phyloP scores from a whole-genome alignment of 1,140 invertebrate species.

The Diorhabda elongata region DNA sequence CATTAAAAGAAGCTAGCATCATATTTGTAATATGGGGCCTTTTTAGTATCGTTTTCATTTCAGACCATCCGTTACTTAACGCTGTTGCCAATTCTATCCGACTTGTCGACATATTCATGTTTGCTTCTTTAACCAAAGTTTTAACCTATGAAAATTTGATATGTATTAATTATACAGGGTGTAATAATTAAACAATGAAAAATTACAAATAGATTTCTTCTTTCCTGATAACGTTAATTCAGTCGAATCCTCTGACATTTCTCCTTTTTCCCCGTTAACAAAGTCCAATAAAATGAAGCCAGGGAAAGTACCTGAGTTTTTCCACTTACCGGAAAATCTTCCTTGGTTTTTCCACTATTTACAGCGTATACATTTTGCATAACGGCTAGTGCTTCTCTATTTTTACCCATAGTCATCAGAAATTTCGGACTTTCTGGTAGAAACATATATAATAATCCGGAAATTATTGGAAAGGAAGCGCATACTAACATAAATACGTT shows the following conservation, averaged over 20 bases:
- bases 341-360: slow-evolving; percentile 57
- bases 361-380: slow-evolving; percentile 55
- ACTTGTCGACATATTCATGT: not conserved
- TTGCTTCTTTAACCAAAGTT: not conserved
- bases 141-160: not conserved
- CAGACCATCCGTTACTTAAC: not conserved
- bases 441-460: slow-evolving; percentile 55
- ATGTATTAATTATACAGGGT: too few relatives aligned
- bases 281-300: not conserved
- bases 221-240: too few relatives aligned
- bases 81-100: not conserved
- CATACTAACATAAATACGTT: slow-evolving; percentile 66
- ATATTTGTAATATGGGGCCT: slow-evolving; percentile 12
- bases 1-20: slow-evolving; percentile 5
- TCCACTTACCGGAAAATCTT: slow-evolving; percentile 59
- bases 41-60: slow-evolving; percentile 11
- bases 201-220: too few relatives aligned
- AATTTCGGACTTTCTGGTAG: slow-evolving; percentile 76
- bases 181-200: too few relatives aligned
- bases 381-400: slow-evolving; percentile 59
- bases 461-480: slow-evolving; percentile 61
- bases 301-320: not conserved
- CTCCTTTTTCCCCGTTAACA: too few relatives aligned
- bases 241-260: too few relatives aligned
- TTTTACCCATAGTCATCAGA: slow-evolving; percentile 65